These are phyloP conservation scores for Ophiodon elongatus DNA, from an alignment of 2,113 vertebrate species.

Conservation along the genomic window DNA sequence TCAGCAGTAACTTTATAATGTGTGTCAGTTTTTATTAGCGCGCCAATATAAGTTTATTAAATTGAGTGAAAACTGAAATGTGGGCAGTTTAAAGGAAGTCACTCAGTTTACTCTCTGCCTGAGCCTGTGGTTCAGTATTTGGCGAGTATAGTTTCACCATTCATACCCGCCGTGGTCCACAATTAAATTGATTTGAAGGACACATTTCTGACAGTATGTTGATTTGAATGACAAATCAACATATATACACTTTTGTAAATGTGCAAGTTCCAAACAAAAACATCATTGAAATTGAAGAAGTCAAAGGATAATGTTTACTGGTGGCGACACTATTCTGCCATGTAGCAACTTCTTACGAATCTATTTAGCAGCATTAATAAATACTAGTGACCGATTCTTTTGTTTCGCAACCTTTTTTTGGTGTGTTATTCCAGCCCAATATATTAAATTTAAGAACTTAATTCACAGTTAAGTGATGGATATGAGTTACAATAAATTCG, in stretches of 20 bases:
- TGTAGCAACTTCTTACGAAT: neutral
- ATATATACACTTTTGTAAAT: neutral
- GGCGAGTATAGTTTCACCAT: neutral
- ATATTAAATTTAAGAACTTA: neutral
- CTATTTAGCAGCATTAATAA: neutral
- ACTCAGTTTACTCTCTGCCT: too few species aligned
- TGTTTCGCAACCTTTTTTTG: neutral
- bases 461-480: neutral
- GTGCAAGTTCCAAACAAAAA: neutral
- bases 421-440: neutral
- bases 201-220: too few species aligned
- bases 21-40: neutral
- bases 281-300: neutral
- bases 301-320: neutral
- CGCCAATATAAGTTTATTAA: neutral
- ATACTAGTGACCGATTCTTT: neutral
- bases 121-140: too few species aligned
- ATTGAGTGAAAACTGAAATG: slow-evolving; percentile 5
- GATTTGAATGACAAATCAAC: too few species aligned
- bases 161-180: neutral
- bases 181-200: too few species aligned
- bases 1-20: neutral
- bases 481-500: neutral
- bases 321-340: neutral
- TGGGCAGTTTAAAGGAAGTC: slow-evolving; percentile 4